phyloP scores from a whole-genome alignment of 2,113 vertebrate genomes.

The Ploceus nigricollis region DNA sequence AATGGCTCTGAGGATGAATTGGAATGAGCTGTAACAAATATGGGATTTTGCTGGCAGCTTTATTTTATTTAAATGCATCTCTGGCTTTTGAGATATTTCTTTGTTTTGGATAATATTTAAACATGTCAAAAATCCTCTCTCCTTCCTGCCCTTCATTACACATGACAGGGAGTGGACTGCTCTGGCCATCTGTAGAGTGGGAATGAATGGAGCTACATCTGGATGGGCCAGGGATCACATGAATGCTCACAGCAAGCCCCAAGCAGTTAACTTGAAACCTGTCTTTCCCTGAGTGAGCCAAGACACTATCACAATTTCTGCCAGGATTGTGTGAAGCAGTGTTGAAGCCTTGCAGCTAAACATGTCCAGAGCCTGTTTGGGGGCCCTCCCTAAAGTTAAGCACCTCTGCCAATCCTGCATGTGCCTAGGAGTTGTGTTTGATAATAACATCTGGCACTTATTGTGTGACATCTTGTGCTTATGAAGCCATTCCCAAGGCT shows the following conservation, averaged over 20 bases:
- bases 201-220: not conserved
- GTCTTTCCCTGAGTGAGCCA: not conserved
- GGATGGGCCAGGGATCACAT: not conserved
- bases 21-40: constrained; percentile 31
- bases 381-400: not conserved
- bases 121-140: not conserved
- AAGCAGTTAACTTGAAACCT: not conserved
- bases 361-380: not conserved
- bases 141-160: not conserved
- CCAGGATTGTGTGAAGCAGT: not conserved
- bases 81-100: constrained; percentile 39
- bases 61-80: constrained; percentile 49
- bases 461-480: not conserved
- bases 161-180: not conserved
- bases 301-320: not conserved
- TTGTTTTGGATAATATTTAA: constrained; percentile 54
- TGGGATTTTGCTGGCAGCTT: not conserved
- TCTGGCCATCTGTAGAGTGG: not conserved
- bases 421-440: not conserved
- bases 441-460: not conserved
- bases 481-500: not conserved
- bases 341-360: not conserved
- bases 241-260: not conserved
- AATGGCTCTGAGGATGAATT: not conserved
- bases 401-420: not conserved